Evolutionary conservation across 2,113 vertebrate genomes (phyloP), one percentile per base, ranked within the genome.

Genomic region (Rhineura floridana): DNA sequence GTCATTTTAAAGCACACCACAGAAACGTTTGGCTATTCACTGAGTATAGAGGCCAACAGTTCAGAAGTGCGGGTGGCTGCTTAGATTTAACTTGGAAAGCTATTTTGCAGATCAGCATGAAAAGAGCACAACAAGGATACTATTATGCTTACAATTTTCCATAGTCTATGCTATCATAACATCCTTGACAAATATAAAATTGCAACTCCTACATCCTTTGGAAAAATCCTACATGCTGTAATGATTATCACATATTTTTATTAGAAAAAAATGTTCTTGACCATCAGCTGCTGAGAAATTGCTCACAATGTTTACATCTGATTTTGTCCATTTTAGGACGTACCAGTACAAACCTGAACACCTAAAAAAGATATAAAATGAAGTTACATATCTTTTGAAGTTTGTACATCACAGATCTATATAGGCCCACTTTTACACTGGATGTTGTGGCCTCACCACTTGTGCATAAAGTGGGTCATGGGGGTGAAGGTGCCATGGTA

Each of bases 101-200:
- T 23, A 3, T 44, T 70, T 70, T 70, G 25, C 0, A 0, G 33
- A 73, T 11, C 1, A 0, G 73, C 36, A 72, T 0, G 0, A 39
- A 89, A 91, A 30, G 25, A 55, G 62, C 5, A 6, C 8, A n/a
- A 0, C 21, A 62, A 84, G 46, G 21, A 81, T 0, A 69, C 44
- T 30, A 0, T 17, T 72, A n/a, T 84, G 33, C 62, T 42, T 46
- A 1, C n/a, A 77, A 69, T 39, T 36, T 69, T 80, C 62, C 25
- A 2, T 75, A 73, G 70, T 21, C 39, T 87, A 87, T 90, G 28
- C 52, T 87, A 62, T 0, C 62, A 63, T 39, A 5, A 83, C 52
- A 73, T 42, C 13, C 12, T 21, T 2, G 3, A 70, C 39, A 84
- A 69, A 86, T 72, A 4, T 1, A 77, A 81, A 0, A 59, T 67